Percentiles rank a stretch among this genome's conserved stretches.
phyloP scores from a whole-genome alignment of 92 coral and sea anemone species.

The Porites lobata region DNA sequence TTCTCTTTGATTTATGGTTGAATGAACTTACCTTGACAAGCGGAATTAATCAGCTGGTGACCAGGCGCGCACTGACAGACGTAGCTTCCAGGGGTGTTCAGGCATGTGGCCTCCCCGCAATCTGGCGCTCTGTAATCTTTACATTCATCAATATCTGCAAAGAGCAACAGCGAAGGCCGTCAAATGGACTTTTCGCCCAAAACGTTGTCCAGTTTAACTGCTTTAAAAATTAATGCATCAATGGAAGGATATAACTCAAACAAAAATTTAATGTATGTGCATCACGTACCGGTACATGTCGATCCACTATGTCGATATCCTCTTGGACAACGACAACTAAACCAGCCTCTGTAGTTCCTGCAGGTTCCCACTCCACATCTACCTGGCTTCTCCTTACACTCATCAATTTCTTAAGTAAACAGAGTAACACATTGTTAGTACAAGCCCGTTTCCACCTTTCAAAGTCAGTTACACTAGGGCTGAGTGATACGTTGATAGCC shows the following conservation, averaged over 20 bases:
- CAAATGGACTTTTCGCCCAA: not conserved
- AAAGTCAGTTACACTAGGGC: too few species aligned
- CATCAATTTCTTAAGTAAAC: conserved; percentile 20
- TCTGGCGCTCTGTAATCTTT: not conserved
- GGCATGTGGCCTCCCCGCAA: conserved; percentile 34
- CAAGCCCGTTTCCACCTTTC: too few species aligned
- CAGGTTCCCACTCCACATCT: conserved; percentile 33
- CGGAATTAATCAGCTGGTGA: conserved; percentile 15
- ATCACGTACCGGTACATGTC: conserved; percentile 15
- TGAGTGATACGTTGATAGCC: too few species aligned
- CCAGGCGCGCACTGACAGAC: conserved; percentile 45
- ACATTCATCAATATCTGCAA: conserved; percentile 38
- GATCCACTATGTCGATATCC: not conserved
- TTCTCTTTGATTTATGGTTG: too few species aligned
- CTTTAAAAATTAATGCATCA: too few species aligned
- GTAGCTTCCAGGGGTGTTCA: conserved; percentile 49
- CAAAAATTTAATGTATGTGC: not conserved
- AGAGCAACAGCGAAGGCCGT: not conserved
- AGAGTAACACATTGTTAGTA: not conserved
- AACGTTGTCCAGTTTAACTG: too few species aligned
- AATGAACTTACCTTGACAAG: conserved; percentile 29
- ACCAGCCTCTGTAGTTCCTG: conserved; percentile 11
- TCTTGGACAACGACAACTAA: conserved; percentile 11
- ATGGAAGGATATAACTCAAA: too few species aligned
- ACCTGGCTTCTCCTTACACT: conserved; percentile 23